Evolutionary conservation across 1,140 invertebrate genomes (phyloP), one percentile per base, ranked within the genome.

Genomic region (Caerostris extrusa): DNA sequence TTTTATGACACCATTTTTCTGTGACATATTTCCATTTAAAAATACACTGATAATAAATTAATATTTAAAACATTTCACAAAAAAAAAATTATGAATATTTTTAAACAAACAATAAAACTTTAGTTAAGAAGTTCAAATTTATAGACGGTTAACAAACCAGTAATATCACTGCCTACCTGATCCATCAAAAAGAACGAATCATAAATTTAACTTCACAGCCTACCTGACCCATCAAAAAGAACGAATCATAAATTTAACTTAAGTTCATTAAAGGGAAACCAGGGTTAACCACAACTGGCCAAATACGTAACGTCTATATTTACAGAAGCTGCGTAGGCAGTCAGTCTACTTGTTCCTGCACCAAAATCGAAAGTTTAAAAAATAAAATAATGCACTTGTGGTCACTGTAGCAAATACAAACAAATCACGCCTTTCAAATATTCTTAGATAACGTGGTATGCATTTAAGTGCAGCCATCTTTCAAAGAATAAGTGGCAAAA

Each of bases 401-500:
- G 71, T 77, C 12, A 50, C 53, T 77, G 12, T 8, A 50, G 34
- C 34, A 77, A 50, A 50, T 34, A 34, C 71, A 77, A 77, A 77
- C 71, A 77, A 77, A 77, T 77, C 71, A 12, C 71, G 34, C 50
- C 71, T 77, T 34, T 12, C 50, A 77, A 71, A 64, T 12, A 50
- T 4, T 34, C 8, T 50, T 77, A 50, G 71, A 77, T 77, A 77
- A 50, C 34, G 71, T 77, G 71, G 71, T 50, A 77, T 77, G 71
- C 61, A 14, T 50, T 53, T 77, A 77, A 77, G 71, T 77, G 71
- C 34, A 50, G 71, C 53, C 71, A 77, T 77, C 50, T 50, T 77
- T 77, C 71, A 77, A 77, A 77, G 50, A 34, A 34, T 14, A 34
- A 50, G 71, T 50, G 71, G 71, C 10, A 4, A 34, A 34, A 34